A percentile compares a stretch with the other conserved stretches of the same genome.
These are phyloP conservation scores for Quadriops clusia DNA, from an alignment of 2,888 invertebrate genomes.

Conservation along the genomic window DNA sequence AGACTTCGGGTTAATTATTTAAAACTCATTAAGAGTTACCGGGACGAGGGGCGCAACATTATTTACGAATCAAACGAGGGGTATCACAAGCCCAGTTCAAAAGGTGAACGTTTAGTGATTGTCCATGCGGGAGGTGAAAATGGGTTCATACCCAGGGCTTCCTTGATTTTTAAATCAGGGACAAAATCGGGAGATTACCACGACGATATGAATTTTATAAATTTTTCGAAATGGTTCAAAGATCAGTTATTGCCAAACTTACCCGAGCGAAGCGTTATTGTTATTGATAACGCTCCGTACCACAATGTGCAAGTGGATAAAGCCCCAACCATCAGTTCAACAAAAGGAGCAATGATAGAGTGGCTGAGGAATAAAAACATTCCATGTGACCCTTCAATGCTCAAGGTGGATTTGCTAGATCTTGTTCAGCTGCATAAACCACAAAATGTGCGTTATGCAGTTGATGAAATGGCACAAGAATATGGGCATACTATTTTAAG, in stretches of 20 bases:
- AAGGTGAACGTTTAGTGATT: constrained; percentile 18
- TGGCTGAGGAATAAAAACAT: too few species aligned
- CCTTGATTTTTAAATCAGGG: constrained; percentile 2
- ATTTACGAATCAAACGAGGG: constrained; percentile 12
- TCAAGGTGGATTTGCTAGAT: too few species aligned
- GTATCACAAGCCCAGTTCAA: constrained; percentile 14
- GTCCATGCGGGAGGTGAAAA: constrained; percentile 10
- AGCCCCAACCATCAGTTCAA: constrained; percentile 6
- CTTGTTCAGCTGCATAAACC: too few species aligned
- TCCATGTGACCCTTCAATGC: too few species aligned
- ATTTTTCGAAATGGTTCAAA: constrained; percentile 21
- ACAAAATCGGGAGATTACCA: constrained; percentile 21
- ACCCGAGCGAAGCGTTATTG: constrained; percentile 17
- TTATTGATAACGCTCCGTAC: constrained; percentile 16
- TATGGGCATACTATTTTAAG: too few species aligned
- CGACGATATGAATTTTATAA: constrained; percentile 22
- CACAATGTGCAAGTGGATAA: constrained; percentile 4
- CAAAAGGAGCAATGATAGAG: too few species aligned
- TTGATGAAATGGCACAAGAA: too few species aligned
- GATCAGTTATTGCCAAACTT: constrained; percentile 22
- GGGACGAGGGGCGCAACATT: constrained; percentile 1
- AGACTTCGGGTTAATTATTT: too few species aligned
- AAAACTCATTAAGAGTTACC: background rate
- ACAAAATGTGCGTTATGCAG: too few species aligned
- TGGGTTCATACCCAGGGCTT: constrained; percentile 11